phyloP scores from a whole-genome alignment of 2,113 vertebrate species.

The Nettapus auritus region DNA sequence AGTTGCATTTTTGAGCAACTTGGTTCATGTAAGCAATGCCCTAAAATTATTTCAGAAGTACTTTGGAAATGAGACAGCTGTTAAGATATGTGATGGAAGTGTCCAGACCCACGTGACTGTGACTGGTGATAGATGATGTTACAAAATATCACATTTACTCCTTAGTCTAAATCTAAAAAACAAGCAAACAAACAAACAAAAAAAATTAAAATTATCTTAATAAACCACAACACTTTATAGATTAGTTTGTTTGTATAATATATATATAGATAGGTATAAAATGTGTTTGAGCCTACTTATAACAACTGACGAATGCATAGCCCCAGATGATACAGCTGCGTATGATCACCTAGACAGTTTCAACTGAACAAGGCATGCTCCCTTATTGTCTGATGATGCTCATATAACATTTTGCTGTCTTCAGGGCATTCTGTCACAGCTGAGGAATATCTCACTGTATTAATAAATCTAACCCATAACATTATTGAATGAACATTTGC shows the following conservation, averaged over 20 bases:
- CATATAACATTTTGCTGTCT: not conserved
- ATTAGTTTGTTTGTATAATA: not conserved
- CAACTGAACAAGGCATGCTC: not conserved
- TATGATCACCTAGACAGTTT: not conserved
- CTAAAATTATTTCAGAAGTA: not conserved
- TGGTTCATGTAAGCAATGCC: not conserved
- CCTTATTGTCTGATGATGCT: fast-evolving
- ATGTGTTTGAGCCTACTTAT: not conserved
- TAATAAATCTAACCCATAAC: not conserved
- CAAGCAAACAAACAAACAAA: too few species aligned
- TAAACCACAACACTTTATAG: not conserved
- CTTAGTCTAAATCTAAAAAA: not conserved
- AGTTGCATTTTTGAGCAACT: fast-evolving
- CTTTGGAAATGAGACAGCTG: not conserved
- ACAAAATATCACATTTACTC: not conserved
- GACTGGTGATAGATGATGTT: not conserved
- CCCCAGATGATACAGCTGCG: not conserved
- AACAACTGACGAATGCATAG: not conserved
- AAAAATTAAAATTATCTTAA: not conserved
- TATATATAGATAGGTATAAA: not conserved
- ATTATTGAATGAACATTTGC: not conserved
- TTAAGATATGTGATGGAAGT: not conserved
- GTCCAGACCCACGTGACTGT: not conserved
- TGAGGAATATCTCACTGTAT: not conserved
- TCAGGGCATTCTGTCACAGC: not conserved